These are phyloP conservation scores for Petrophora chlorosata DNA, from an alignment of 2,888 invertebrate genomes.

Conservation along the genomic window DNA sequence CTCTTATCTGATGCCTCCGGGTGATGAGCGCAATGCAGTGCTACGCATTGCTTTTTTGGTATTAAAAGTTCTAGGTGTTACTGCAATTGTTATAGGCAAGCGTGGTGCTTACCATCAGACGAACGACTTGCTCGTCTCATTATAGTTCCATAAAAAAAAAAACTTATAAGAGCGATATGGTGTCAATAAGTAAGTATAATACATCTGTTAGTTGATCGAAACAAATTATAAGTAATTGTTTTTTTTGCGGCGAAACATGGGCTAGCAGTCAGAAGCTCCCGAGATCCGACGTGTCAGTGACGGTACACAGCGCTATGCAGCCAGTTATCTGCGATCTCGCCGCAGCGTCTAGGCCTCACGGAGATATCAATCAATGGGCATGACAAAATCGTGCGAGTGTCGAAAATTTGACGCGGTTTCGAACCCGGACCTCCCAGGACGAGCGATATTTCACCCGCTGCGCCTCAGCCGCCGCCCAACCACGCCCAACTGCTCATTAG, in stretches of 20 bases:
- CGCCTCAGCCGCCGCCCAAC: constrained; percentile 65
- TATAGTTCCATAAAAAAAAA: no score
- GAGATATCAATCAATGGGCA: constrained; percentile 75
- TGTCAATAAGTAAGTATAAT: no score
- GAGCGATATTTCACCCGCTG: constrained; percentile 76
- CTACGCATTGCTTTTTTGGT: no score
- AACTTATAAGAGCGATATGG: no score
- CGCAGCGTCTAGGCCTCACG: constrained; percentile 49
- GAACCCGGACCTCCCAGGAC: constrained; percentile 76
- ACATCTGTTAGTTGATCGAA: background rate
- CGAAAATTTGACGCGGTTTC: constrained; percentile 73
- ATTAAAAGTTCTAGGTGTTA: no score
- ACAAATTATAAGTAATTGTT: constrained; percentile 1
- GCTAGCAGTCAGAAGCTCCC: constrained; percentile 41
- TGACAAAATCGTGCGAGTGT: constrained; percentile 82
- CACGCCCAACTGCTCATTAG: constrained; percentile 76
- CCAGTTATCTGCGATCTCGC: constrained; percentile 62
- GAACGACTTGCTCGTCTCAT: no score
- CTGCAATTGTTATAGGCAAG: no score
- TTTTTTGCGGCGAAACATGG: constrained; percentile 38
- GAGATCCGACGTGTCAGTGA: no score
- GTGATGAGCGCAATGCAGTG: no score
- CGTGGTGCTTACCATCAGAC: no score
- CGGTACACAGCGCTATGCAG: constrained; percentile 43
- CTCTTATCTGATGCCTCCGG: no score